These are phyloP conservation scores for Carassius auratus DNA, from an alignment of 2,113 vertebrate genomes.

Conservation along the genomic window DNA sequence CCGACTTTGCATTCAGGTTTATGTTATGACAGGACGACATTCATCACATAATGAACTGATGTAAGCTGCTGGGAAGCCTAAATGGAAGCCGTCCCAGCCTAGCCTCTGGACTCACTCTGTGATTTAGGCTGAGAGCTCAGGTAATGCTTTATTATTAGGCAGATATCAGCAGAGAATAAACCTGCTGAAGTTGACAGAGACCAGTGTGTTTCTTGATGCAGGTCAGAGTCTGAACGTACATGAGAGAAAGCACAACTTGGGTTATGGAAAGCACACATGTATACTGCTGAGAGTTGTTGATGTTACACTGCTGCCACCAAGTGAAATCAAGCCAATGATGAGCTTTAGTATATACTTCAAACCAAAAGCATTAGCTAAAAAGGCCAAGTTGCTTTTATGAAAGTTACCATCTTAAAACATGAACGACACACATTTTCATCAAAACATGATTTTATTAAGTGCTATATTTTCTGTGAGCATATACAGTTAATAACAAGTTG, in stretches of 20 bases:
- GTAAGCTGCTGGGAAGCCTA: conserved; percentile 62
- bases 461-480: not conserved
- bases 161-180: conserved; percentile 26
- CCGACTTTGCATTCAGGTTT: conserved; percentile 65
- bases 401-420: not conserved
- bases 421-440: not conserved
- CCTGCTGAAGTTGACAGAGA: conserved; percentile 37
- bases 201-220: conserved; percentile 21
- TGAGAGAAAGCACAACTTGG: conserved; percentile 7
- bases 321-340: not conserved
- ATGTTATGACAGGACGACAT: conserved; percentile 69
- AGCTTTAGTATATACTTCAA: not conserved
- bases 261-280: not conserved
- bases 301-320: conserved; percentile 71
- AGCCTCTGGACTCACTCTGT: conserved; percentile 53
- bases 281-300: not conserved
- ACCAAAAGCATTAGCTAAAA: not conserved
- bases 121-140: conserved; percentile 50
- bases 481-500: not conserved
- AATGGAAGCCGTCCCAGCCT: conserved; percentile 62
- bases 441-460: conserved; percentile 11
- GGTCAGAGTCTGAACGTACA: not conserved
- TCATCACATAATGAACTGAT: conserved; percentile 74
- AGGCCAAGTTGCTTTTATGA: not conserved
- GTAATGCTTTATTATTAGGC: conserved; percentile 45